Base-by-base conservation (phyloP, 2,113 vertebrate genomes). In the Myotis lucifugus region DNA sequence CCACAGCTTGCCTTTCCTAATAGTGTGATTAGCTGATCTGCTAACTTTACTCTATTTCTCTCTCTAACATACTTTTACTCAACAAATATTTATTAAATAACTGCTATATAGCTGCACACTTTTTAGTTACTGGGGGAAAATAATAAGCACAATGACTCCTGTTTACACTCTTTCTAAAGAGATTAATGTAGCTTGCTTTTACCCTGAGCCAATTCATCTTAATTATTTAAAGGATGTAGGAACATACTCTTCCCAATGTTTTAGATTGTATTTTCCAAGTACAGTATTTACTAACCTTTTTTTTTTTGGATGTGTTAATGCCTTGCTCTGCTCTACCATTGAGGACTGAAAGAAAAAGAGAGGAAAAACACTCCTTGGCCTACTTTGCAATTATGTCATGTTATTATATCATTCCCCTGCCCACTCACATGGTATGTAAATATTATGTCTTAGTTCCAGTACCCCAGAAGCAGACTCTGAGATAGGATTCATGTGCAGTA, bases 1-100 rank as follows among this genome's bases (percentile, higher is more conserved):
- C 37, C 27, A 1, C 18, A 11, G 21, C 64, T 79, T 79, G 59
- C 34, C 34, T 88, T 83, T 32, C 29, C 32, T 81, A 56, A 25
- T 10, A 74, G 50, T 54, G 19, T 48, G 23, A 90, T 81, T n/a
- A 84, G 83, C 34, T 4, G 15, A 72, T 78, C 18, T 88, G 15
- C 14, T 85, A 92, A 67, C 14, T 34, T 64, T 42, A 79, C 13
- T 81, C 15, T 59, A 82, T 27, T 92, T 64, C 19, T 21, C 37
- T 93, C n/a, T 92, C 32, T n/a, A 83, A 42, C 29, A 40, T 50
- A 67, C 18, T 74, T 92, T 97, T 17, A 37, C 3, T 83, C 56
- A 50, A 78, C 11, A 92, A 83, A 94, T 69, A 66, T 73, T 56
- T 83, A 86, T 93, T 91, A 64, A 95, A 56, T 91, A 64, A 50